Base-by-base conservation (phyloP, 1,140 invertebrate genomes). In the Globodera ellingtonae region DNA sequence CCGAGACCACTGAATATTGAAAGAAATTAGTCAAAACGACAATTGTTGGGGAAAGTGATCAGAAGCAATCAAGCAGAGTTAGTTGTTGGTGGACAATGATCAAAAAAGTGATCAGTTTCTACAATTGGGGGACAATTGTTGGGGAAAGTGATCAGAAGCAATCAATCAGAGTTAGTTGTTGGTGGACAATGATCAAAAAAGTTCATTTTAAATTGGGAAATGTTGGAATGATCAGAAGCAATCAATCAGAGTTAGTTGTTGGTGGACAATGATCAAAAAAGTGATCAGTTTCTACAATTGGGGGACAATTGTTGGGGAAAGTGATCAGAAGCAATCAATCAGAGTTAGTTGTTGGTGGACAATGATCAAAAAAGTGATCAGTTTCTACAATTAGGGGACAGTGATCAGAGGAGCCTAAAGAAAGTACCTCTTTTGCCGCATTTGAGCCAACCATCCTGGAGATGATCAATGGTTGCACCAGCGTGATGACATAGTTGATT, bases 381-480 rank as follows among this genome's bases (percentile, higher is more conserved):
- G 35, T 35, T 35, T 35, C 2, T 35, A 35, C 2, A 35, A 35
- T 35, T 35, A 2, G 35, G 35, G 35, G 35, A 35, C 35, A 35
- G 6, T 52, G 52, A 52, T 52, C 52, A 52, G 7, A 52, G 52
- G 52, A 9, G n/a, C n/a, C n/a, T n/a, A 9, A 62, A 15, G 56
- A 15, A 47, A 24, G 9, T 44, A 77, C 75, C 65, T 77, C 75
- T 35, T 70, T 35, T 13, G 62, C 24, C 13, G 69, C 44, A 35
- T 77, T 77, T 52, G n/a, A 24, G 47, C 50, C 24, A 13, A 62
- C 21, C 46, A 77, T 67, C 75, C 75, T 70, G 48, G 75, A 65
- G 13, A 77, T 69, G 65, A 77, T 62, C 69, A 77, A n/a, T n/a
- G 75, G 75, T 48, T 77, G 75, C 21, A 77, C 69, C 69, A 77